Evolutionary conservation across 1,140 invertebrate genomes (phyloP), one percentile per base, ranked within the genome.

Genomic region (Panulirus ornatus): DNA sequence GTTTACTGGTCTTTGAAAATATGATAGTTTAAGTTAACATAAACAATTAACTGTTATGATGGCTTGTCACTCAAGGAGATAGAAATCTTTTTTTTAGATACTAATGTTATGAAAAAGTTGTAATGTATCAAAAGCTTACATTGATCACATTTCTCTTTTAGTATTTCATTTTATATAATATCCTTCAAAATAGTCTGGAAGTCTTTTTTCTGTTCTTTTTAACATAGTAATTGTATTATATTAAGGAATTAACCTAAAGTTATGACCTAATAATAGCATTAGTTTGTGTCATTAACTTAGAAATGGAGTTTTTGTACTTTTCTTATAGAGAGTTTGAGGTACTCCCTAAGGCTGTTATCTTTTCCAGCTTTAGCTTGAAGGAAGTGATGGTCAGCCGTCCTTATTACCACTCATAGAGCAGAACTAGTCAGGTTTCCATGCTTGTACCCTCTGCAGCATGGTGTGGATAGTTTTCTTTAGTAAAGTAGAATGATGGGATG

Each of bases 401-500:
- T 51, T 30, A 51, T 76, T 16, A 16, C 84, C 19, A 73, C 42
- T 71, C 42, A 34, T 44, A 82, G 36, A 47, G 42, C 63, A 51
- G 84, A 42, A 75, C 66, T 86, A 86, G 84, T 34, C 84, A 86
- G 84, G 84, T 86, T 44, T 76, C 71, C 71, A 38, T 86, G 84
- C 71, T 86, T 85, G 38, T 54, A 47, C 36, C 84, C 44, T 86
- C 58, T 30, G 58, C 58, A 38, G 40, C 47, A 54, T 82, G 40
- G 34, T 27, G 51, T 36, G 22, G 79, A 82, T 82, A 11, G 8
- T 38, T 82, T 1, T 30, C 11, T 34, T 11, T n/a, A 36, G 40
- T 78, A 36, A 36, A 38, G 79, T 82, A 63, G 27, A 63, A 40
- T 47, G 0, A 82, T 54, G 16, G 70, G 22, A 73, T 2, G 11